A percentile compares a stretch with the other conserved stretches of the same genome.
Evolutionary conservation across 2,888 invertebrate genomes (phyloP).

Genomic region (Stictocephala bisonia): DNA sequence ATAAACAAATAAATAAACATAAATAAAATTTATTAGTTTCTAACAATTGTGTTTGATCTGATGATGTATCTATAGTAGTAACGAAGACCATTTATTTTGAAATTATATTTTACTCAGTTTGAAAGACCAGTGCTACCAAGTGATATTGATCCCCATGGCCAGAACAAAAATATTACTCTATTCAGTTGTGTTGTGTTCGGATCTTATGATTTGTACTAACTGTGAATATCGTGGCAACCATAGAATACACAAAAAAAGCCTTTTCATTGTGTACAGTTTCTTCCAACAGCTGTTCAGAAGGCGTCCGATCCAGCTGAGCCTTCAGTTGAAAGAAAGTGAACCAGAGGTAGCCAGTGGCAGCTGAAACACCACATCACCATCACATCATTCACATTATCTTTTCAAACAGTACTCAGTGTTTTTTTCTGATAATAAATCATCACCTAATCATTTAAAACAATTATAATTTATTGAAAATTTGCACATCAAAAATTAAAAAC

Average conservation of each 20-base stretch:
- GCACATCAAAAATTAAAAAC: not conserved
- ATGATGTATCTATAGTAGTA: no score
- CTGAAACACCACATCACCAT: slow-evolving; percentile 56
- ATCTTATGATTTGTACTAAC: slow-evolving; percentile 68
- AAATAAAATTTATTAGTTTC: no score
- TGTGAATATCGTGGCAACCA: slow-evolving; percentile 88
- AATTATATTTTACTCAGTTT: no score
- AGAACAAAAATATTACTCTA: no score
- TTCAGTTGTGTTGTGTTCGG: no score
- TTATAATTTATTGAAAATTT: not conserved
- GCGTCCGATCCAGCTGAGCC: slow-evolving; percentile 70
- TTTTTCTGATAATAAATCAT: no score
- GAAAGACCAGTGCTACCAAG: no score
- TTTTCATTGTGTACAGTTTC: slow-evolving; percentile 87
- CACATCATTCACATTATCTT: not conserved
- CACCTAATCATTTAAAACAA: not conserved
- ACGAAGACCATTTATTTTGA: no score
- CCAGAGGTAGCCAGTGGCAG: slow-evolving; percentile 85
- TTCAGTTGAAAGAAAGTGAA: slow-evolving; percentile 86
- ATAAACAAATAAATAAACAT: no score
- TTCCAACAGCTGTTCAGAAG: slow-evolving; percentile 69
- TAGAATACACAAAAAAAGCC: slow-evolving; percentile 85
- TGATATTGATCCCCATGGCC: no score
- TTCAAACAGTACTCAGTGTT: no score
- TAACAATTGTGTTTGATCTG: no score